A percentile compares a stretch with the other conserved stretches of the same genome.
Conservation (phyloP, 2,113 vertebrate genomes). For the Coracopsis vasa region DNA sequence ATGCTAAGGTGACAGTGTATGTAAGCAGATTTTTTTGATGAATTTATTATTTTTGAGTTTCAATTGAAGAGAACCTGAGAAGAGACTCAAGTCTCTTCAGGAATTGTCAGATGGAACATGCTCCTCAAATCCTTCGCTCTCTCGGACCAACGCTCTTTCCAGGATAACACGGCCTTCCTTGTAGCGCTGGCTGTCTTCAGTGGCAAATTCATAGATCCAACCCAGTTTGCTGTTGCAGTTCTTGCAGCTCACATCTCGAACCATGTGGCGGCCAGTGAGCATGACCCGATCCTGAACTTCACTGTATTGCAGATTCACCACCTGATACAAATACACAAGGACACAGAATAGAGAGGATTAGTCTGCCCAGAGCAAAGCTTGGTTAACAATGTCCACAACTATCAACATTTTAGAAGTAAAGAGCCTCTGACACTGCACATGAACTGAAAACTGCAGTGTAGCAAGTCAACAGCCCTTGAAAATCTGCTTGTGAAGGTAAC, state of each 20-base stretch:
- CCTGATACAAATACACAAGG: constrained; percentile 70
- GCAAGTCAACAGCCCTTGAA: background rate
- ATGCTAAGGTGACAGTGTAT: constrained; percentile 84
- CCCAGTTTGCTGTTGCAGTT: constrained; percentile 99
- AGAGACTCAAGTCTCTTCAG: constrained; percentile 72
- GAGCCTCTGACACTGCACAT: background rate
- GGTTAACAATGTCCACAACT: background rate
- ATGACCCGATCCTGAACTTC: constrained; percentile 98
- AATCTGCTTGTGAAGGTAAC: background rate
- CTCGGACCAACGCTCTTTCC: constrained; percentile 92
- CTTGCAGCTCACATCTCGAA: constrained; percentile 97
- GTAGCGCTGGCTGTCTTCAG: constrained; percentile 98
- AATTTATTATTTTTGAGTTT: constrained; percentile 73
- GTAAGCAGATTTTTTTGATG: constrained; percentile 77
- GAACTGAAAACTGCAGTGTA: background rate
- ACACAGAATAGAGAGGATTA: background rate
- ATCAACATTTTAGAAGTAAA: background rate
- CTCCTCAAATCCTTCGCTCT: constrained; percentile 96
- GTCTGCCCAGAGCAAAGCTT: background rate
- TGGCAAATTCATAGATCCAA: constrained; percentile 99
- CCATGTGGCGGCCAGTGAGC: constrained; percentile 98
- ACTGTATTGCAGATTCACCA: constrained; percentile 97
- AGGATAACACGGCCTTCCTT: constrained; percentile 97
- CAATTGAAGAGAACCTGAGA: constrained; percentile 68
- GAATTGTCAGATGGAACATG: constrained; percentile 92